These are phyloP conservation scores for Tryphoninae sp. DNA, from an alignment of 2,888 invertebrate genomes.

Conservation along the genomic window DNA sequence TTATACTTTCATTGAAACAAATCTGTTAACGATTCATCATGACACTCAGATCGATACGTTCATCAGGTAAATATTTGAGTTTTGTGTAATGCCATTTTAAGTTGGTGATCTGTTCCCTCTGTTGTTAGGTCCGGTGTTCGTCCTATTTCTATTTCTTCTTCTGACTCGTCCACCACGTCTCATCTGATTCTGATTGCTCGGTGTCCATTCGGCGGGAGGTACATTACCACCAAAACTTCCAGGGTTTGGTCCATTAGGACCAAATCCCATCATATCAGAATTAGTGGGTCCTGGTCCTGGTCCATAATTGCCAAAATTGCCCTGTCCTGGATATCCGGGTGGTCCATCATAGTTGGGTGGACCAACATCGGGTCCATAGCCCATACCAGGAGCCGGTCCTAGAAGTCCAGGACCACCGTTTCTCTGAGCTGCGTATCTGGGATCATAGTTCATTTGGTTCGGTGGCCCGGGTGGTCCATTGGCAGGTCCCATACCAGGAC, in stretches of 20 bases:
- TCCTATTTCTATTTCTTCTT: slow-evolving; percentile 75
- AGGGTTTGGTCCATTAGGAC: slow-evolving; percentile 69
- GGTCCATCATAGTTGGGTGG: slow-evolving; percentile 72
- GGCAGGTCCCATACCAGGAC: slow-evolving; percentile 78
- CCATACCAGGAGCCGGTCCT: slow-evolving; percentile 75
- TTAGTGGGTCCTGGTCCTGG: slow-evolving; percentile 66
- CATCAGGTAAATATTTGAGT: background rate
- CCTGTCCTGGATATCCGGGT: slow-evolving; percentile 61
- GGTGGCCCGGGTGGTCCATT: slow-evolving; percentile 72
- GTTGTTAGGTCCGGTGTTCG: slow-evolving; percentile 71
- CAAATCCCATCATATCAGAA: slow-evolving; percentile 67
- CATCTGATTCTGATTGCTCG: slow-evolving; percentile 66
- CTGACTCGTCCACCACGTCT: slow-evolving; percentile 73
- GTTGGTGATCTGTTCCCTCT: slow-evolving; percentile 71
- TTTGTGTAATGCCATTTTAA: slow-evolving; percentile 52
- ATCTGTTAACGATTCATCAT: too few species aligned
- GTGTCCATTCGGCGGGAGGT: slow-evolving; percentile 73
- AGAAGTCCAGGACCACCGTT: slow-evolving; percentile 76
- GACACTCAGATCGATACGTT: background rate
- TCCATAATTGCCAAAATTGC: slow-evolving; percentile 65
- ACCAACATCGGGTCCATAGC: slow-evolving; percentile 72
- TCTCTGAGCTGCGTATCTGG: slow-evolving; percentile 69
- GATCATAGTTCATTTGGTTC: slow-evolving; percentile 76
- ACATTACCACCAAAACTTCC: slow-evolving; percentile 72
- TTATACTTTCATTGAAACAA: too few species aligned